phyloP scores from a whole-genome alignment of 2,888 invertebrate species.

The Drosophila quinaria region DNA sequence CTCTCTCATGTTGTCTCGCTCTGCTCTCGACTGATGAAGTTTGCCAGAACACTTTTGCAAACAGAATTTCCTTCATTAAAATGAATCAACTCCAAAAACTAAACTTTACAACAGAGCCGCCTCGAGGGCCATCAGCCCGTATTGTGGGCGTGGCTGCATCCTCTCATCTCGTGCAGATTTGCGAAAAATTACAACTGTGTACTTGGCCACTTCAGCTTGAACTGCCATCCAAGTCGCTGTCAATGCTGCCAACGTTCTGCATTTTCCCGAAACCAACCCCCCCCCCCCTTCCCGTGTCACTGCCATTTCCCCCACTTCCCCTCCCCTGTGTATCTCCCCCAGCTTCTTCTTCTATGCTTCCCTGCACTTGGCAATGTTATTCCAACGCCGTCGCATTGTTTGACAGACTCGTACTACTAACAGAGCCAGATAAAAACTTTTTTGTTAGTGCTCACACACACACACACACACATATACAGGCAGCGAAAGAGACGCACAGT shows the following conservation, averaged over 20 bases:
- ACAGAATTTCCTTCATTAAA: conserved; percentile 72
- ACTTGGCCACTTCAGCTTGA: conserved; percentile 74
- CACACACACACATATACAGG: background rate
- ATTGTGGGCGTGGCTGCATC: conserved; percentile 6
- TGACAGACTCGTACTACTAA: conserved; percentile 60
- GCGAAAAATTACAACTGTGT: conserved; percentile 73
- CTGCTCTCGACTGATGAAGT: conserved; percentile 32
- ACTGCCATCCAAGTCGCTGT: conserved; percentile 56
- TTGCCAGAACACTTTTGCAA: conserved; percentile 56
- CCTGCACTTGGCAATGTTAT: conserved; percentile 71
- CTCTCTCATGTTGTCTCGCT: background rate
- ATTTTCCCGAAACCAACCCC: conserved; percentile 9
- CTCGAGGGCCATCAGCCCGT: conserved; percentile 47
- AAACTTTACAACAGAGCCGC: conserved; percentile 58
- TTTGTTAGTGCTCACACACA: conserved; percentile 38
- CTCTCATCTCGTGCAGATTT: conserved; percentile 62
- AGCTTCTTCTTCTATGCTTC: conserved; percentile 1
- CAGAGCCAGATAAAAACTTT: conserved; percentile 60
- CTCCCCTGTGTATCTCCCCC: background rate
- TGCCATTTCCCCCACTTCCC: too few relatives aligned
- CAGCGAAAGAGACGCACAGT: background rate
- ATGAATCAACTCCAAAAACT: conserved; percentile 64
- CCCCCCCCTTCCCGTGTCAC: background rate
- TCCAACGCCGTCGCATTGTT: conserved; percentile 73
- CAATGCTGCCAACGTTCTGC: conserved; percentile 43